A percentile compares a stretch with the other conserved stretches of the same genome.
phyloP scores from a whole-genome alignment of 2,888 invertebrate genomes.

The Trichopria drosophilae region DNA sequence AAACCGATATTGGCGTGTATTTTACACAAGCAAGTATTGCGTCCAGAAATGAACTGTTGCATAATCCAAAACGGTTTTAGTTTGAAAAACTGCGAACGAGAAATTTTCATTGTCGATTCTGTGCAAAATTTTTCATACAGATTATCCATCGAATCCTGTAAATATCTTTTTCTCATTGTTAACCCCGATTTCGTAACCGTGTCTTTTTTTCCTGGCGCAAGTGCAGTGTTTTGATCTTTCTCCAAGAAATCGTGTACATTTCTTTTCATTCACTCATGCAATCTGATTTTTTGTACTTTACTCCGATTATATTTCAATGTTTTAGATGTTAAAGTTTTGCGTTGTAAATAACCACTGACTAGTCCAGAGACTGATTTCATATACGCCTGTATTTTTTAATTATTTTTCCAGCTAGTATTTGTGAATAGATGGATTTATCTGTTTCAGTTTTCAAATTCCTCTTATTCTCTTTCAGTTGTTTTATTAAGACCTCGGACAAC shows the following conservation, averaged over 20 bases:
- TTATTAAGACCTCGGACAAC: conserved; percentile 9
- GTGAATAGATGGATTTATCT: conserved; percentile 15
- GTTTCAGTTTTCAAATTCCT: conserved; percentile 8
- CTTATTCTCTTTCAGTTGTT: conserved; percentile 11
- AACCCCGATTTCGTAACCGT: conserved; percentile 9
- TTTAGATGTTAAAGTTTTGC: conserved; percentile 6
- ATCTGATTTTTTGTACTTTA: conserved; percentile 11
- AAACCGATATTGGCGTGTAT: conserved; percentile 15
- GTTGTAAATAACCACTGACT: conserved; percentile 9
- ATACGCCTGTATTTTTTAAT: conserved; percentile 1
- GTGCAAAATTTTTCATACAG: conserved; percentile 9
- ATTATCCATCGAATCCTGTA: too few species aligned
- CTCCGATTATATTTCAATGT: conserved; percentile 2
- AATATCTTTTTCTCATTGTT: conserved; percentile 14
- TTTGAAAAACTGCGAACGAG: conserved; percentile 10
- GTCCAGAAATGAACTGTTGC: conserved; percentile 5
- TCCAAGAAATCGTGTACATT: conserved; percentile 13
- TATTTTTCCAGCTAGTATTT: conserved; percentile 13
- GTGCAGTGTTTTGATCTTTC: conserved; percentile 21
- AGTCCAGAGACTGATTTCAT: conserved; percentile 13
- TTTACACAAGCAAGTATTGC: conserved; percentile 12
- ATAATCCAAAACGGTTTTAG: conserved; percentile 16
- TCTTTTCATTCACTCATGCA: conserved; percentile 5
- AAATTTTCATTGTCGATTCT: conserved; percentile 12
- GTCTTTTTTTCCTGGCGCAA: conserved; percentile 19